Conservation (phyloP, 2,888 invertebrate species). For the Gasteruption jaculator region DNA sequence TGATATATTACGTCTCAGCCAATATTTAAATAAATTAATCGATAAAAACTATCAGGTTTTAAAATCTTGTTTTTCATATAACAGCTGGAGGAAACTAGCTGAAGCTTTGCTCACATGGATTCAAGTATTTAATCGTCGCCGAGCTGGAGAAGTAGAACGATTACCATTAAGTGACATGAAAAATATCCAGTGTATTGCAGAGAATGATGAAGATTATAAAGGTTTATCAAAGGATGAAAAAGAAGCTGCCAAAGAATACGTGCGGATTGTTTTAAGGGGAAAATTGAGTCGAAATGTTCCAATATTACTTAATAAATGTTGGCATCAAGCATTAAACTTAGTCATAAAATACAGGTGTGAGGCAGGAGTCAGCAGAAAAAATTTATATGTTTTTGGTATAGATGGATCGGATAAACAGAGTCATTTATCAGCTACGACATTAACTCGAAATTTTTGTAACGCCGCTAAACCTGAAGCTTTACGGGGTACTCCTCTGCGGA, state of each 20-base stretch:
- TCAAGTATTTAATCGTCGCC: conserved; percentile 10
- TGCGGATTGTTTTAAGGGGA: conserved; percentile 18
- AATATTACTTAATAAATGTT: conserved; percentile 9
- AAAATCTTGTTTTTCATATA: too few species aligned
- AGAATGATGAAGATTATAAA: conserved; percentile 14
- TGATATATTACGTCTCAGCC: conserved; percentile 13
- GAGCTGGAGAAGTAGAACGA: conserved; percentile 8
- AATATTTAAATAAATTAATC: conserved; percentile 12
- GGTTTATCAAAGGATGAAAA: conserved; percentile 6
- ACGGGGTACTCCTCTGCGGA: conserved; percentile 15
- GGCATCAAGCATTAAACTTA: conserved; percentile 8
- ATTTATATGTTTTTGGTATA: conserved; percentile 19
- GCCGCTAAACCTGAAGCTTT: conserved; percentile 13
- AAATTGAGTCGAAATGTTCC: too few species aligned
- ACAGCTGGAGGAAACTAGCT: conserved; percentile 3
- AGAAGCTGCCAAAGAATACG: conserved; percentile 15
- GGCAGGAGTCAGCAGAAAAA: conserved; percentile 12
- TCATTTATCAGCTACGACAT: conserved; percentile 1
- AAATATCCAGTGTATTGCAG: too few species aligned
- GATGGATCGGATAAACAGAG: background rate
- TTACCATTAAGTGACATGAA: too few species aligned
- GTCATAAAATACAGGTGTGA: conserved; percentile 10
- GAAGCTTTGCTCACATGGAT: conserved; percentile 7
- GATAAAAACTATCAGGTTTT: too few species aligned
- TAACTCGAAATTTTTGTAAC: conserved; percentile 12